Percentiles rank a stretch among this genome's conserved stretches.
These are phyloP conservation scores for Hylyphantes graminicola DNA, from an alignment of 1,140 invertebrate species.

Conservation along the genomic window DNA sequence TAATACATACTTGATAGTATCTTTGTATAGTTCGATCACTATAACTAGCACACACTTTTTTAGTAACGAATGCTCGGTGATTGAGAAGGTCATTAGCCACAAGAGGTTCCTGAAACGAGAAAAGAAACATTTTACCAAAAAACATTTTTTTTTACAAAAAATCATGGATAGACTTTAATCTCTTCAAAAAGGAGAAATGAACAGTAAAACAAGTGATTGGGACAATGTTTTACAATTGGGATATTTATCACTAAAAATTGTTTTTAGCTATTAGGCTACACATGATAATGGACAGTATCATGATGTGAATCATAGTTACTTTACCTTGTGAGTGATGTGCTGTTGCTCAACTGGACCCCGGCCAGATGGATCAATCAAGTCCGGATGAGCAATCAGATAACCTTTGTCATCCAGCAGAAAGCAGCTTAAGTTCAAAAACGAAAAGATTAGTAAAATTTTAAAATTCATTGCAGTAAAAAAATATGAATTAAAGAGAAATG, in stretches of 20 bases:
- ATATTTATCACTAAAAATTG: not conserved
- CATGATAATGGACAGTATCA: not conserved
- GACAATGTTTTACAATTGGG: not conserved
- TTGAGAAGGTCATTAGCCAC: slow-evolving; percentile 89
- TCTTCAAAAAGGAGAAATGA: too few relatives aligned
- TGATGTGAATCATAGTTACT: not conserved
- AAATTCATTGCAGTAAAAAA: slow-evolving; percentile 1
- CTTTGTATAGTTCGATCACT: slow-evolving; percentile 70
- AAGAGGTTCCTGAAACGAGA: slow-evolving; percentile 74
- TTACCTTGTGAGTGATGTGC: slow-evolving; percentile 82
- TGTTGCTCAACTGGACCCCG: slow-evolving; percentile 76
- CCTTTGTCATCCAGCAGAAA: slow-evolving; percentile 92
- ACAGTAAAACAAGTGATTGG: too few relatives aligned
- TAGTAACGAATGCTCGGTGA: slow-evolving; percentile 83
- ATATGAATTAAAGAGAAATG: too few relatives aligned
- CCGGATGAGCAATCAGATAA: slow-evolving; percentile 88
- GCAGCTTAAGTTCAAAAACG: slow-evolving; percentile 71
- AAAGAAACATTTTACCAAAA: not conserved
- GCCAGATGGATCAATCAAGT: slow-evolving; percentile 77
- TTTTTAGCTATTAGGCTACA: not conserved
- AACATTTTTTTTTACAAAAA: not conserved
- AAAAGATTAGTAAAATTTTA: not conserved
- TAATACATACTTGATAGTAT: slow-evolving; percentile 67
- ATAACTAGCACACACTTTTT: slow-evolving; percentile 79
- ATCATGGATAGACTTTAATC: too few relatives aligned